A percentile compares a stretch with the other conserved stretches of the same genome.
Evolutionary conservation across 2,888 invertebrate genomes (phyloP).

Genomic region (Thumatha senex): DNA sequence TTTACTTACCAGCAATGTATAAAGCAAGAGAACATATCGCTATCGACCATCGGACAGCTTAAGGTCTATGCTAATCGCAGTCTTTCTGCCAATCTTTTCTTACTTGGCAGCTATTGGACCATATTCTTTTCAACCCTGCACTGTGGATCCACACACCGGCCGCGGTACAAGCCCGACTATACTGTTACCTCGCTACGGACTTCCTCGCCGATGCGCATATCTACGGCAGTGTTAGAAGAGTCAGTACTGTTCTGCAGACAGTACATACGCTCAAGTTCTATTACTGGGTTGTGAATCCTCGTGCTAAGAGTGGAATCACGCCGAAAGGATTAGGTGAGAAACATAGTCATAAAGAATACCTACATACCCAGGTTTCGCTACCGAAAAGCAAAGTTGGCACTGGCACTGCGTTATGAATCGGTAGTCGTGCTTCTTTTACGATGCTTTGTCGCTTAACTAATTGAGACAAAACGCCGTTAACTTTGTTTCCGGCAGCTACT

Average conservation of each 20-base stretch:
- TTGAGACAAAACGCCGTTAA: no score
- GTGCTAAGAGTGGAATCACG: constrained; percentile 96
- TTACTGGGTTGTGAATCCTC: constrained; percentile 99
- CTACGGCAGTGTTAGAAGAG: constrained; percentile 97
- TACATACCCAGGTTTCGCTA: no score
- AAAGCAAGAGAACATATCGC: constrained; percentile 73
- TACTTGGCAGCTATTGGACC: constrained; percentile 98
- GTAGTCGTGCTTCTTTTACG: no score
- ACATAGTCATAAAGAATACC: neutral
- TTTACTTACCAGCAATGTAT: constrained; percentile 15
- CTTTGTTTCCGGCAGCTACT: no score
- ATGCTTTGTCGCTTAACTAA: no score
- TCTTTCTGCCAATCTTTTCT: constrained; percentile 95
- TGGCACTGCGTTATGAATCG: no score
- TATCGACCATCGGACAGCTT: constrained; percentile 78
- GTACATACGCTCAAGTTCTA: constrained; percentile 99
- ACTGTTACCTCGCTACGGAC: constrained; percentile 99
- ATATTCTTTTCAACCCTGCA: constrained; percentile 99
- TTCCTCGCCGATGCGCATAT: constrained; percentile 98
- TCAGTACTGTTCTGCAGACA: constrained; percentile 98
- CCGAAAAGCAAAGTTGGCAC: no score
- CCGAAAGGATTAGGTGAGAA: constrained; percentile 97
- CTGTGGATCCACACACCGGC: constrained; percentile 99
- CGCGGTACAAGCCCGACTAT: constrained; percentile 96
- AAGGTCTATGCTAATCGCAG: constrained; percentile 87